Evolutionary conservation across 1,140 invertebrate species (phyloP).

Genomic region (Phocides pigmalion): DNA sequence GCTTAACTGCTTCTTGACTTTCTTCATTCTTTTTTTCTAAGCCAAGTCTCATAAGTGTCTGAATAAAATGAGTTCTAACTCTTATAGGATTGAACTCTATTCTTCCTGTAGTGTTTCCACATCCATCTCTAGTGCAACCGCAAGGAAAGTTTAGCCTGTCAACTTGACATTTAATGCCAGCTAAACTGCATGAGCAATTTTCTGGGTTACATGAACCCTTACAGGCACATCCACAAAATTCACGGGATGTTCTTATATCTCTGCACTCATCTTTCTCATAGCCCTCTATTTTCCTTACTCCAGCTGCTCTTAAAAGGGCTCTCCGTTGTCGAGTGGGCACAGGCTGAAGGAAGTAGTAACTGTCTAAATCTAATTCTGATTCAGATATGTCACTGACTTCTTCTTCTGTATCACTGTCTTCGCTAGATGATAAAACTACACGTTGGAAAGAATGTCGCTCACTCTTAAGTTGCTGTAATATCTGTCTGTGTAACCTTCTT

Average conservation of each 20-base stretch:
- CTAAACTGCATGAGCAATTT: conserved; percentile 96
- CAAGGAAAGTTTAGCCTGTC: conserved; percentile 98
- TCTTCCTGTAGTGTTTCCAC: conserved; percentile 95
- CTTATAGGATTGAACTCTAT: conserved; percentile 98
- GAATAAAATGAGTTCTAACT: conserved; percentile 98
- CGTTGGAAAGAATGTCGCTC: conserved; percentile 85
- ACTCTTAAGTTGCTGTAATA: conserved; percentile 90
- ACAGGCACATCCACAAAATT: conserved; percentile 97
- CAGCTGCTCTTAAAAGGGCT: conserved; percentile 93
- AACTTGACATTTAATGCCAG: conserved; percentile 98
- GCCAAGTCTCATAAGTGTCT: conserved; percentile 97
- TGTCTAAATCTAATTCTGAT: conserved; percentile 93
- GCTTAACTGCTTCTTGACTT: conserved; percentile 69
- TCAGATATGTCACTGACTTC: conserved; percentile 93
- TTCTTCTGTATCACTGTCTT: conserved; percentile 92
- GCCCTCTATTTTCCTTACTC: conserved; percentile 96
- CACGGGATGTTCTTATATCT: conserved; percentile 95
- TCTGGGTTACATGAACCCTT: conserved; percentile 97
- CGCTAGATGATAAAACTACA: conserved; percentile 86
- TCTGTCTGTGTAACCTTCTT: conserved; percentile 91
- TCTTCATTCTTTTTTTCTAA: conserved; percentile 88
- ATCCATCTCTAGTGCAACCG: conserved; percentile 97
- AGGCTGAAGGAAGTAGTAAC: conserved; percentile 96
- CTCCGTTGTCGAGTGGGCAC: conserved; percentile 96
- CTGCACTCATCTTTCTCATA: conserved; percentile 97